A percentile compares a stretch with the other conserved stretches of the same genome.
These are phyloP conservation scores for Corythaixoides concolor DNA, from an alignment of 2,113 vertebrate genomes.

Conservation along the genomic window DNA sequence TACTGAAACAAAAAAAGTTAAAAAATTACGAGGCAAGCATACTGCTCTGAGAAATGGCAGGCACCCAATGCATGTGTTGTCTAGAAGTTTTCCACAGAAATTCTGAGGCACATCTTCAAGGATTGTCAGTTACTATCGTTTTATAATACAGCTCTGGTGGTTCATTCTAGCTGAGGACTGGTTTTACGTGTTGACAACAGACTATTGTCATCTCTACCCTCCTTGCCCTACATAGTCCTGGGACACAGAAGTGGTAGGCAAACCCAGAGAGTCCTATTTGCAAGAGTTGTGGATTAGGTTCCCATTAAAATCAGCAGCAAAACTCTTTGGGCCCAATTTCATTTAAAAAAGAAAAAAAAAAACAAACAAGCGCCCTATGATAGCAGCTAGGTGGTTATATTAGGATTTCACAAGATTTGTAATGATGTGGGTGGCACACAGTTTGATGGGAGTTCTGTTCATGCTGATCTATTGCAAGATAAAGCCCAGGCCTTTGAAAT, in stretches of 20 bases:
- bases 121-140: neutral
- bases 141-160: neutral
- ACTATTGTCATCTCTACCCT: neutral
- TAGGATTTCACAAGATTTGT: neutral
- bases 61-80: neutral
- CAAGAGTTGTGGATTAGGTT: neutral
- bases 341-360: neutral
- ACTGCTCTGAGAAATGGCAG: neutral
- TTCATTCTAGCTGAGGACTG: neutral
- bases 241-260: neutral
- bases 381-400: neutral
- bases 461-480: neutral
- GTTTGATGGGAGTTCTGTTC: neutral
- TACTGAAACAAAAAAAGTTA: neutral
- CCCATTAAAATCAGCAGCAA: neutral
- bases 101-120: neutral
- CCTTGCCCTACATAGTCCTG: neutral
- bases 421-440: neutral
- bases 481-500: neutral
- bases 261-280: neutral
- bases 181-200: neutral
- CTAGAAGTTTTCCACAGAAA: neutral
- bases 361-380: neutral
- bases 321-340: neutral
- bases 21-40: neutral